phyloP scores from a whole-genome alignment of 2,797 vertebrate genomes.

The Catamblyrhynchus diadema region DNA sequence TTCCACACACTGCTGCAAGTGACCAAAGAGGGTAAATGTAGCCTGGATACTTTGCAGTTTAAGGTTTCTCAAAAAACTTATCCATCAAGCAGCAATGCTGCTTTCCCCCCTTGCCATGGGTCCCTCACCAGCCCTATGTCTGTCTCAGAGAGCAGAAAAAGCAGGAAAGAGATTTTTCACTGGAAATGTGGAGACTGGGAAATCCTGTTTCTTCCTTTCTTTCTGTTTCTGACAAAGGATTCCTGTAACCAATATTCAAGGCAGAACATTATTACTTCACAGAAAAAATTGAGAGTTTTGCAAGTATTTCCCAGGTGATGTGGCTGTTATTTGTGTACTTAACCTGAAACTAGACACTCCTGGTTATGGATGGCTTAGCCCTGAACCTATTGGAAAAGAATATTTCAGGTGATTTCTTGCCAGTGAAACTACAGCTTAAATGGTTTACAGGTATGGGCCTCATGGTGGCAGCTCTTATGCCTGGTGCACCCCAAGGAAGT shows the following conservation, averaged over 20 bases:
- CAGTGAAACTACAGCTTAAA: background rate
- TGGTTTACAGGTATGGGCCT: background rate
- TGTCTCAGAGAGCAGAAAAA: background rate
- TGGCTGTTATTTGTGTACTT: background rate
- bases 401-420: background rate
- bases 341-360: background rate
- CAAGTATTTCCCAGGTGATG: background rate
- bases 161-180: background rate
- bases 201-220: background rate
- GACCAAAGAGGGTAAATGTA: background rate
- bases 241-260: background rate
- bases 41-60: background rate
- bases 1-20: background rate
- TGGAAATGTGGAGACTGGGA: background rate
- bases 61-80: background rate
- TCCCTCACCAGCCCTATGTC: background rate
- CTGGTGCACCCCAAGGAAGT: background rate
- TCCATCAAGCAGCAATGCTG: background rate
- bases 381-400: background rate
- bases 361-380: background rate
- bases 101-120: accelerated
- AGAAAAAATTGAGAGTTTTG: background rate
- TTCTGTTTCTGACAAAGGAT: background rate
- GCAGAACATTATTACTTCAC: background rate
- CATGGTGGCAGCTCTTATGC: background rate